phyloP scores from a whole-genome alignment of 2,113 vertebrate genomes.

The Otolemur garnettii region DNA sequence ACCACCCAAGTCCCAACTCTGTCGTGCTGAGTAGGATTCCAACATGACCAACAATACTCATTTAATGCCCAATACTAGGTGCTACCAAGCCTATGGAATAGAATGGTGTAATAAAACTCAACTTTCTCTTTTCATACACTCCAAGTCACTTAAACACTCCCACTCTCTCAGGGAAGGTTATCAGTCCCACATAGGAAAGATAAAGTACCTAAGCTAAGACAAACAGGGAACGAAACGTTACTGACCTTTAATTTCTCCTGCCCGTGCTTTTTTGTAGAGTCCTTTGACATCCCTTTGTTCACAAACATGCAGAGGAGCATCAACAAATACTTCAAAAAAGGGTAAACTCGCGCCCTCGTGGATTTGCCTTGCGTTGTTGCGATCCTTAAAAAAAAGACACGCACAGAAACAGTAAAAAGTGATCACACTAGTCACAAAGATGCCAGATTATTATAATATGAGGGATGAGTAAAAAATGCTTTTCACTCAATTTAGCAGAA shows the following conservation, averaged over 20 bases:
- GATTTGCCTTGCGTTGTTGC: slow-evolving; percentile 95
- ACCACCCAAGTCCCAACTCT: neutral
- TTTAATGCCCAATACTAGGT: accelerated
- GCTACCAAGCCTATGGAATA: neutral
- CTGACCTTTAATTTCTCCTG: slow-evolving; percentile 98
- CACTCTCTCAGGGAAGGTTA: neutral
- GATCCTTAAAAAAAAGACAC: slow-evolving; percentile 90
- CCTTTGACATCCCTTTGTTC: slow-evolving; percentile 99
- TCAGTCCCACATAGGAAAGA: neutral
- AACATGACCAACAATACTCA: neutral
- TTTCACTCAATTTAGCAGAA: neutral
- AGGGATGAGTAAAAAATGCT: neutral
- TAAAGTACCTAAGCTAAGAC: neutral
- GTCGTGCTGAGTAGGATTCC: neutral
- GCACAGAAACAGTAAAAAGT: neutral
- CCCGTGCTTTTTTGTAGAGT: slow-evolving; percentile 97
- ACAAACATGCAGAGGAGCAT: slow-evolving; percentile 97
- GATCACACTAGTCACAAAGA: neutral
- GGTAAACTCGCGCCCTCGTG: slow-evolving; percentile 96
- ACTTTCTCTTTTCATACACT: neutral
- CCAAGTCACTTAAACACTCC: neutral
- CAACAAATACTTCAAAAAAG: slow-evolving; percentile 99
- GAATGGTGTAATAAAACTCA: neutral
- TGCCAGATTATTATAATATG: neutral
- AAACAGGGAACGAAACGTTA: neutral